Conservation (phyloP, 2,797 vertebrate genomes). For the Sitta carolinensis region DNA sequence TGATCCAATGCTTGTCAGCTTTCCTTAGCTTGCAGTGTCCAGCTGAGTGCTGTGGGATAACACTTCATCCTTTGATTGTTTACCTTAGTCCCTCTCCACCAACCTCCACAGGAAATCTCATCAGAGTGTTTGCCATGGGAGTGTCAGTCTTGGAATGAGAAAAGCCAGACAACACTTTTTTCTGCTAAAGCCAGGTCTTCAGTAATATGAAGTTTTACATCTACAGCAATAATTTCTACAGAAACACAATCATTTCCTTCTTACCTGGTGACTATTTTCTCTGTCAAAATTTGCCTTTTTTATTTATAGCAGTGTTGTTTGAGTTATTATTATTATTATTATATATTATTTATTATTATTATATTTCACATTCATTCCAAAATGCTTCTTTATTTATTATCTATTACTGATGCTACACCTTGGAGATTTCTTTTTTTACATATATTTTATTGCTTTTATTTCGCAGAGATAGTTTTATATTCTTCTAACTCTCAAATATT, state of each 20-base stretch:
- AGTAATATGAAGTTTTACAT: background rate
- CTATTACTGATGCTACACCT: background rate
- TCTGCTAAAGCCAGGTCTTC: background rate
- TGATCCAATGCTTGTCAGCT: background rate
- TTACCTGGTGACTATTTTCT: background rate
- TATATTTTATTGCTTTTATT: background rate
- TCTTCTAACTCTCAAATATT: background rate
- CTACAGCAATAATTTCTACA: background rate
- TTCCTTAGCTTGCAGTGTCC: background rate
- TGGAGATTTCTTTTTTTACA: background rate
- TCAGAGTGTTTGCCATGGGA: background rate
- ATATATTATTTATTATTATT: no score
- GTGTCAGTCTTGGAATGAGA: background rate
- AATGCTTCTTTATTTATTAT: background rate
- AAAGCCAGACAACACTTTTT: background rate
- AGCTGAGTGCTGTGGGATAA: constrained; percentile 19
- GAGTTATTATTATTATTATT: background rate
- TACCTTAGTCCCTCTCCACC: background rate
- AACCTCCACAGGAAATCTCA: constrained; percentile 11
- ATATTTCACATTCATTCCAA: background rate
- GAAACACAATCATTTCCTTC: background rate
- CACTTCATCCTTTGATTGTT: constrained; percentile 4
- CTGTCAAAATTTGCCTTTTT: background rate
- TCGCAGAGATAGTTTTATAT: background rate
- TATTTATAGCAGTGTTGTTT: background rate